Percentiles rank a stretch among this genome's conserved stretches.
Conservation (phyloP, 2,888 invertebrate genomes). For the Eumacrocentrus americanus region DNA sequence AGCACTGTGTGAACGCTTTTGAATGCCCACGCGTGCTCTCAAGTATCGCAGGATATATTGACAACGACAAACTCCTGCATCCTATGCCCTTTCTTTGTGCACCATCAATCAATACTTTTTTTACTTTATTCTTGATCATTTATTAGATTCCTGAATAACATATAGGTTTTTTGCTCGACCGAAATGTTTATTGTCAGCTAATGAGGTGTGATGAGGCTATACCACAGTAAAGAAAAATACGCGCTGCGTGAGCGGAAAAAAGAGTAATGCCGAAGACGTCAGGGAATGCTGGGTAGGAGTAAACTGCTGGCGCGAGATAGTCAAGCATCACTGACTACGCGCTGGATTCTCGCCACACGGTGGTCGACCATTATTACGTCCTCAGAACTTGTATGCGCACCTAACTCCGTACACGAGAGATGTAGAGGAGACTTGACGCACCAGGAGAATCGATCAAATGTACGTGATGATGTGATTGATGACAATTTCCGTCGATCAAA, state of each 20-base stretch:
- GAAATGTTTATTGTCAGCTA: background rate
- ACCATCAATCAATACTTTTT: background rate
- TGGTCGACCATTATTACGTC: constrained; percentile 25
- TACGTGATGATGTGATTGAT: constrained; percentile 18
- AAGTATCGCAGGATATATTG: background rate
- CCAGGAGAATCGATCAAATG: constrained; percentile 7
- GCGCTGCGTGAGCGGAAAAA: constrained; percentile 19
- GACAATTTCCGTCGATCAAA: constrained; percentile 19
- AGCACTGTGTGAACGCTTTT: background rate
- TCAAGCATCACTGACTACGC: constrained; percentile 33
- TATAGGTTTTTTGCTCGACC: too few relatives aligned
- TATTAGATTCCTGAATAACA: too few relatives aligned
- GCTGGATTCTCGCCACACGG: constrained; percentile 23
- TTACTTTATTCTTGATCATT: background rate
- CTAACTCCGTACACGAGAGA: background rate
- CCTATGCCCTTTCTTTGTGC: too few relatives aligned
- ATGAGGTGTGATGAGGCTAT: background rate
- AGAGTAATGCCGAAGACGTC: constrained; percentile 24
- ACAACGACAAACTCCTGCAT: background rate
- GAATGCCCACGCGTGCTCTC: background rate
- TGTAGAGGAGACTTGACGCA: background rate
- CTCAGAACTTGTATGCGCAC: constrained; percentile 17
- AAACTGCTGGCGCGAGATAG: constrained; percentile 27
- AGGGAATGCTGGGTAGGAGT: constrained; percentile 24
- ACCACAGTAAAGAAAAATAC: constrained; percentile 4